A percentile compares a stretch with the other conserved stretches of the same genome.
Evolutionary conservation across 30 jellyfish, hydroid and myxozoan species (phyloP).

Genomic region (Phacellophora camtschatica): DNA sequence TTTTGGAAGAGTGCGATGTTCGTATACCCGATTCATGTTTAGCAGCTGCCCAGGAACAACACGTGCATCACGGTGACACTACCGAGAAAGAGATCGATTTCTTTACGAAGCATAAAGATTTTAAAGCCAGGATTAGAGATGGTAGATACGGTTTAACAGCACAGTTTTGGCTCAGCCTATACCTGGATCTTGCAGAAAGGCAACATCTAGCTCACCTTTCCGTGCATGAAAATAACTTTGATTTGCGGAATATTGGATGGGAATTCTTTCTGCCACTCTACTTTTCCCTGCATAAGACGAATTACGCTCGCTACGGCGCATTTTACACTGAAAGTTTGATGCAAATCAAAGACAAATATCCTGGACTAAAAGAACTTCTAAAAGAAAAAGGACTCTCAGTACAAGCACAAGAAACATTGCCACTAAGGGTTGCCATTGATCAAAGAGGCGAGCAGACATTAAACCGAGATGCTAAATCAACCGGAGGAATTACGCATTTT

Average conservation of each 20-base stretch:
- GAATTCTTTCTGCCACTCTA: no score
- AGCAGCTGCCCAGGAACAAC: no score
- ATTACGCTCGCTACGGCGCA: constrained; percentile 30
- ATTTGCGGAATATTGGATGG: no score
- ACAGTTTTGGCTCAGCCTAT: neutral
- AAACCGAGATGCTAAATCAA: constrained; percentile 47
- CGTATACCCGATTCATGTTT: no score
- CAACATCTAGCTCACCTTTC: no score
- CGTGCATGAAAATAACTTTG: no score
- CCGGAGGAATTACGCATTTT: constrained; percentile 36
- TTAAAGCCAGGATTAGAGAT: neutral
- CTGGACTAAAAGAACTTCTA: neutral
- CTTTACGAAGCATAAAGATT: neutral
- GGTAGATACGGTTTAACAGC: neutral
- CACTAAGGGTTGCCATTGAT: constrained; percentile 37
- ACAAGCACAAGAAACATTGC: neutral
- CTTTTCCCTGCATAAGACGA: neutral
- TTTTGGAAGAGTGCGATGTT: neutral
- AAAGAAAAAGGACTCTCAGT: constrained; percentile 7
- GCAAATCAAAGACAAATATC: constrained; percentile 3
- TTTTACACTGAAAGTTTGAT: neutral
- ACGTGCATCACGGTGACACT: no score
- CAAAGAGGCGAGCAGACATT: constrained; percentile 47
- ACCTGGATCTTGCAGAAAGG: neutral
- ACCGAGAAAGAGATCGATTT: neutral